Base-by-base conservation (phyloP, 2,113 vertebrate species). In the Epinephelus moara region DNA sequence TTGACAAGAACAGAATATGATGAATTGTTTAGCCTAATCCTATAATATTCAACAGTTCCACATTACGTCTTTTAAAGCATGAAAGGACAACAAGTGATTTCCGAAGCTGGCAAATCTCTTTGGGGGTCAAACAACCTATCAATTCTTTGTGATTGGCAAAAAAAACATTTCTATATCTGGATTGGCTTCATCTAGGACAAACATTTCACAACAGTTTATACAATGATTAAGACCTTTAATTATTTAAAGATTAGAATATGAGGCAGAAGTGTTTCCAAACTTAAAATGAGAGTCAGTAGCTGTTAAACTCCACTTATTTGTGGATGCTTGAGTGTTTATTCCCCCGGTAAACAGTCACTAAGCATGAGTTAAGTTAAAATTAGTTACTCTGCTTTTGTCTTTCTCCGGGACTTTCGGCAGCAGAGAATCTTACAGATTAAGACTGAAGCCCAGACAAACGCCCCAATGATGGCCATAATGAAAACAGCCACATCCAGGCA, bases 321-420 rank as follows among this genome's bases (percentile, higher is more conserved):
- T 25, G 33, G 21, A 71, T 40, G 6, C 30, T 25, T 56, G 52
- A 70, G 68, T 40, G 12, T n/a, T 23, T 15, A 9, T 17, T 8
- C 19, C 6, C 17, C 6, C 11, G n/a, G 18, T 12, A n/a, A 40
- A 42, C 25, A 49, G 56, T 62, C 33, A 17, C 4, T 21, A 52
- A 27, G 50, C 17, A 33, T 19, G 2, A 60, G 2, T 69, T 4
- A 13, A 47, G 6, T 70, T 71, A 0, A 0, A 52, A 2, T 53
- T 6, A n/a, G 8, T 94, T 77, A 95, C 45, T 95, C 92, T 64
- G 72, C 21, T 88, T 95, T 95, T 6, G 40, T 84, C 69, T 95
- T 95, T 21, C 55, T 88, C 11, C 53, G 82, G 18, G 76, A 81
- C 27, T 0, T 75, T 23, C 15, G 13, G 62, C 91, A 90, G 86